Percentiles rank a stretch among this genome's conserved stretches.
phyloP scores from a whole-genome alignment of 2,888 invertebrate genomes.

The Lasius fuliginosus region DNA sequence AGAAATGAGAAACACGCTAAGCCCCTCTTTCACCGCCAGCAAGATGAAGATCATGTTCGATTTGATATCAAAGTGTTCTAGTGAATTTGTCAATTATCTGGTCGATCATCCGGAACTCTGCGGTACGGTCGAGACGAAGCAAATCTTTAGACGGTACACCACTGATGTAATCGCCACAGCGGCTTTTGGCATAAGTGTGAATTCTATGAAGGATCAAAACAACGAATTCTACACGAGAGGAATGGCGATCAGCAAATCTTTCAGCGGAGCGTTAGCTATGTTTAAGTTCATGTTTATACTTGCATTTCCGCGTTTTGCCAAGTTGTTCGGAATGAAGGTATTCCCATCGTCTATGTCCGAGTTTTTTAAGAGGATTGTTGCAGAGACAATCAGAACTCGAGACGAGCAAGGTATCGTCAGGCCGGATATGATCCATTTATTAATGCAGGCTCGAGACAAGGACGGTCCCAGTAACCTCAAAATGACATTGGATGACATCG shows the following conservation, averaged over 20 bases:
- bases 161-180: constrained; percentile 89
- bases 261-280: constrained; percentile 14
- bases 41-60: constrained; percentile 82
- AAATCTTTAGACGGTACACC: constrained; percentile 86
- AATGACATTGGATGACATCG: constrained; percentile 83
- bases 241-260: constrained; percentile 70
- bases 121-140: not conserved
- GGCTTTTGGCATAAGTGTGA: constrained; percentile 88
- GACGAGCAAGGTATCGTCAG: constrained; percentile 86
- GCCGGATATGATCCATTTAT: constrained; percentile 88
- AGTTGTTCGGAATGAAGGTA: constrained; percentile 58
- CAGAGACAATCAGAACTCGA: constrained; percentile 86
- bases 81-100: constrained; percentile 21
- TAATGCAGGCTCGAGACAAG: constrained; percentile 86
- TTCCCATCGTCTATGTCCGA: constrained; percentile 40
- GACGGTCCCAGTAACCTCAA: constrained; percentile 17
- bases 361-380: constrained; percentile 75
- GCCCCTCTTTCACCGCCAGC: constrained; percentile 81
- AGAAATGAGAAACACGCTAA: constrained; percentile 79
- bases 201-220: constrained; percentile 87
- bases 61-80: constrained; percentile 76
- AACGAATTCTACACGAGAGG: constrained; percentile 88
- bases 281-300: constrained; percentile 60
- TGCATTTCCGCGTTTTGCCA: constrained; percentile 57
- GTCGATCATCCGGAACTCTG: constrained; percentile 20